These are phyloP conservation scores for Drosophila parabipectinata DNA, from an alignment of 1,140 invertebrate genomes.

Conservation along the genomic window DNA sequence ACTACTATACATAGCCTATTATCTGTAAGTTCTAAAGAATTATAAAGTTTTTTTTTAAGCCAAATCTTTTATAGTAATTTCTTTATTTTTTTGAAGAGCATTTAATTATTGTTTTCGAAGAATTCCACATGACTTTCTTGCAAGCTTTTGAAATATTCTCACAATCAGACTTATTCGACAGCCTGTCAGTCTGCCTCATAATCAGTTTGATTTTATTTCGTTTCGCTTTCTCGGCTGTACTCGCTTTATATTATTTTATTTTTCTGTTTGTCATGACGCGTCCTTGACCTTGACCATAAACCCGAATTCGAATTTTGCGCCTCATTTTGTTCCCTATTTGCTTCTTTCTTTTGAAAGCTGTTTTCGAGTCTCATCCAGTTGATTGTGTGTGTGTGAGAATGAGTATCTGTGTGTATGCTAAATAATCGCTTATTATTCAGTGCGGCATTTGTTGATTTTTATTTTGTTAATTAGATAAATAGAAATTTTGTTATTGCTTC, in stretches of 20 bases:
- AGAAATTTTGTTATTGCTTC: constrained; percentile 45
- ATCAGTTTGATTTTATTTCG: constrained; percentile 54
- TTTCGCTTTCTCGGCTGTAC: constrained; percentile 36
- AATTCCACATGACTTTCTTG: constrained; percentile 7
- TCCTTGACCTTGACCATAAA: constrained; percentile 78
- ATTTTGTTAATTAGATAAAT: constrained; percentile 74
- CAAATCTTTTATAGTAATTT: too few species aligned
- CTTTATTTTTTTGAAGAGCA: constrained; percentile 7
- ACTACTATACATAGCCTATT: too few species aligned
- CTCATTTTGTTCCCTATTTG: constrained; percentile 32
- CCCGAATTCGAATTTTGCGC: constrained; percentile 46
- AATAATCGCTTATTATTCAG: constrained; percentile 69
- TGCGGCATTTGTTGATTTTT: constrained; percentile 62
- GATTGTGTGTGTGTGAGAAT: constrained; percentile 10
- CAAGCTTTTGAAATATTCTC: constrained; percentile 1
- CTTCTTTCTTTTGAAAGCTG: constrained; percentile 52
- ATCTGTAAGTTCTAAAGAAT: too few species aligned
- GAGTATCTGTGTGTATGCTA: constrained; percentile 42
- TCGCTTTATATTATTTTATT: neutral
- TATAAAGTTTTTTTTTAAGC: too few species aligned
- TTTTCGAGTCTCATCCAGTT: constrained; percentile 27
- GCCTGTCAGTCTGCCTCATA: constrained; percentile 36
- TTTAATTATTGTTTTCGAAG: neutral
- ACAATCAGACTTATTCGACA: constrained; percentile 22
- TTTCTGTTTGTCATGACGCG: constrained; percentile 47